Conservation (phyloP, 2,797 vertebrate species). For the Antrozous pallidus region DNA sequence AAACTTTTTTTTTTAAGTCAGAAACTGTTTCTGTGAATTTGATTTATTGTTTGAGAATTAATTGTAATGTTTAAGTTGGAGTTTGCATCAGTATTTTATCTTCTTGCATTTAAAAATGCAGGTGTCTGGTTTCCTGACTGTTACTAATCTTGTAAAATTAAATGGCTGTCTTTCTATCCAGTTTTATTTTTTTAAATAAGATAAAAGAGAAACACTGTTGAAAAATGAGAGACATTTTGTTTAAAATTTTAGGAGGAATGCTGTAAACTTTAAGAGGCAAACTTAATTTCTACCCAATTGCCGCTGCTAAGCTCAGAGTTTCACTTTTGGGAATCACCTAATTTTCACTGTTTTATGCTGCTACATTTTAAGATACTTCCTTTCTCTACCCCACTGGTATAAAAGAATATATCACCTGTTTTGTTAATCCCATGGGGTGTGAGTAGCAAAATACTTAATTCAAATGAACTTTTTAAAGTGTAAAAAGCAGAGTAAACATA, state of each 20-base stretch:
- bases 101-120: background rate
- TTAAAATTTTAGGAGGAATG: slow-evolving; percentile 4
- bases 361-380: background rate
- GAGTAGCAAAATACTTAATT: background rate
- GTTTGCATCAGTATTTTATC: background rate
- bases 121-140: background rate
- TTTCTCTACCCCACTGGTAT: background rate
- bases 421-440: background rate
- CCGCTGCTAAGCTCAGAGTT: background rate
- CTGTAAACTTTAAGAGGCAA: background rate
- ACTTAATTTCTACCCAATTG: slow-evolving; percentile 24
- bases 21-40: background rate
- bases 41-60: background rate
- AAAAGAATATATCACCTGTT: background rate
- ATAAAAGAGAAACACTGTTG: background rate
- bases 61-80: background rate
- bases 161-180: background rate
- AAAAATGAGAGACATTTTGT: background rate
- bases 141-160: background rate
- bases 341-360: background rate
- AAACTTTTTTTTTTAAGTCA: slow-evolving; percentile 44
- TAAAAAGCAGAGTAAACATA: background rate
- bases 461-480: background rate
- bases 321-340: background rate
- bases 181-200: background rate